These are phyloP conservation scores for Zaprionus davidi DNA, from an alignment of 1,140 invertebrate species.

Conservation along the genomic window DNA sequence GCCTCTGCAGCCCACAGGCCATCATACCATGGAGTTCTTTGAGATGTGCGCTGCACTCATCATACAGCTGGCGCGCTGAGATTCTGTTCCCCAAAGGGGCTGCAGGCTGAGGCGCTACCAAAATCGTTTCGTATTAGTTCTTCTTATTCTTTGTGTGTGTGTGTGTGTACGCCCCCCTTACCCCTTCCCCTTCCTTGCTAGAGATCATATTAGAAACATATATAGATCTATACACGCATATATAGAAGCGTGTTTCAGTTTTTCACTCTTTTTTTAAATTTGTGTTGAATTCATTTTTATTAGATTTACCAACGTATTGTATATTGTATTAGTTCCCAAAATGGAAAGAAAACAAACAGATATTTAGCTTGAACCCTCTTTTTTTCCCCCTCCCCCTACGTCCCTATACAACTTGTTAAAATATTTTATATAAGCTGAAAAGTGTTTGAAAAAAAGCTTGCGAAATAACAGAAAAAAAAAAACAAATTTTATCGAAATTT, in stretches of 20 bases:
- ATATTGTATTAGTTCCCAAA: conserved; percentile 30
- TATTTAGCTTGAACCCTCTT: conserved; percentile 10
- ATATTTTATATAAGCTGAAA: conserved; percentile 21
- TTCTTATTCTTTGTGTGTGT: not conserved
- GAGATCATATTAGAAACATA: not conserved
- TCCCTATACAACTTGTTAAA: conserved; percentile 19
- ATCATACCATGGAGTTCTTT: conserved; percentile 99
- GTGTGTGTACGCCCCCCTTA: not conserved
- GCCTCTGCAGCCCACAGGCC: conserved; percentile 86
- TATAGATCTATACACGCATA: not conserved
- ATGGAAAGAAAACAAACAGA: not conserved
- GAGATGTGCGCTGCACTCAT: conserved; percentile 99
- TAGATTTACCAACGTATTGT: conserved; percentile 22
- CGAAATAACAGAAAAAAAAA: not conserved
- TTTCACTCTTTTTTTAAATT: conserved; percentile 13
- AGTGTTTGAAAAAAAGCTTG: conserved; percentile 1
- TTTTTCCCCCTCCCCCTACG: not conserved
- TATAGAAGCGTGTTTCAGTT: conserved; percentile 1
- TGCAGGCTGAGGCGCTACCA: not conserved
- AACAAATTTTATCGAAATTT: not conserved
- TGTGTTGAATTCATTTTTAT: conserved; percentile 23
- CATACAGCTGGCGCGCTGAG: conserved; percentile 97
- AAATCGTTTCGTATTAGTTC: conserved; percentile 4
- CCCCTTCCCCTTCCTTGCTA: not conserved
- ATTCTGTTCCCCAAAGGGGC: not conserved